Base-by-base conservation (phyloP, 2,888 invertebrate species). In the Leptinotarsa haldemani region DNA sequence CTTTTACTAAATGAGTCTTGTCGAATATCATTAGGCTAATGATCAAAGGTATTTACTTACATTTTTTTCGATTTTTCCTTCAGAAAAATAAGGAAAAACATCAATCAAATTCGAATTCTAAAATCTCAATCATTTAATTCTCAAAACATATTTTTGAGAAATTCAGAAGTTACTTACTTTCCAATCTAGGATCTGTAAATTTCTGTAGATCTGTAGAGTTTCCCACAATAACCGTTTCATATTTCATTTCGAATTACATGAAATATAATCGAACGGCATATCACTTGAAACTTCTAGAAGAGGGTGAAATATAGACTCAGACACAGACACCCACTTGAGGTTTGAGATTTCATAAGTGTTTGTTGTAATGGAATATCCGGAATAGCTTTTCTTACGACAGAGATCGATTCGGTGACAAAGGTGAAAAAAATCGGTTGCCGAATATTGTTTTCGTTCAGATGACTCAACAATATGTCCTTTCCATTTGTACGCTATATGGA, bases 291-390 rank as follows among this genome's bases (percentile, higher is more conserved):
- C 65, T 46, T 9, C 50, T 40, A 25, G 25, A 71, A 71, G 56
- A 50, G 50, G 58, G 71, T 71, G 71, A 71, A 71, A 71, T 71
- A 67, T 71, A 50, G 71, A 71, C 58, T 61, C 53, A 48, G 48
- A 46, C 20, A 46, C 40, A 61, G 61, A 66, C 67, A 58, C 30
- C 18, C 22, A 61, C 67, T 46, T 16, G 58, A 58, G 66, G 30
- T 50, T 30, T 25, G 25, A 50, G 30, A 61, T 61, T 61, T 50
- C 48, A 58, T 66, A 63, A 71, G 50, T 66, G 66, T 71, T 71
- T 67, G 46, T 58, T 67, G 71, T 71, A 61, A 71, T 71, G 66
- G 71, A 66, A 71, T 71, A 66, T 71, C 50, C 66, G 47, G 66
- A 48, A 56, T 48, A 61, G 61, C 66, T 61, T 71, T 71, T 61